Conservation (phyloP, 2,797 vertebrate genomes). For the Poeciliopsis presidionis region DNA sequence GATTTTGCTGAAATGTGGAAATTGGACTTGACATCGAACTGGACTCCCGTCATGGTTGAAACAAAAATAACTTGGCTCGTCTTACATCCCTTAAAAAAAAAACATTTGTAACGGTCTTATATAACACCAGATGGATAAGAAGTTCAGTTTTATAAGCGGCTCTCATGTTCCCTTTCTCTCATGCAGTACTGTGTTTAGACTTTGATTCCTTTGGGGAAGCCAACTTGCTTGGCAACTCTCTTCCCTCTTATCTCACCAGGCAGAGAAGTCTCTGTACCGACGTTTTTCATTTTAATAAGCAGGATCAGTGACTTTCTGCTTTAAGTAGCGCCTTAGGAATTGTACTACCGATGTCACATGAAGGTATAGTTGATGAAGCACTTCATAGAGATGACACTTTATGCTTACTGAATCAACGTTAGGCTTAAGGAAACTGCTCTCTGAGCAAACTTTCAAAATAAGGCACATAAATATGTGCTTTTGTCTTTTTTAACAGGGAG, state of each 20-base stretch:
- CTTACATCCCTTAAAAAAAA: not conserved
- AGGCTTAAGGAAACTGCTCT: not conserved
- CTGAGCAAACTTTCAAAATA: not conserved
- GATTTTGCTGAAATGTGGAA: not conserved
- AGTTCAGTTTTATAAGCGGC: slow-evolving; percentile 8
- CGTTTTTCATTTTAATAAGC: slow-evolving; percentile 24
- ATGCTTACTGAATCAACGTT: slow-evolving; percentile 10
- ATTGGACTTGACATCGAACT: not conserved
- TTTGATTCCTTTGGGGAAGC: not conserved
- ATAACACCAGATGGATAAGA: not conserved
- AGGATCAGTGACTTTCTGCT: slow-evolving; percentile 17
- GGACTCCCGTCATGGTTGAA: not conserved
- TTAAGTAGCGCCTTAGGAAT: slow-evolving; percentile 1
- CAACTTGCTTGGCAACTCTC: slow-evolving; percentile 24
- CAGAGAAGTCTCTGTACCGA: slow-evolving; percentile 23
- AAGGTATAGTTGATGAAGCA: slow-evolving; percentile 8
- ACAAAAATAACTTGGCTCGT: not conserved
- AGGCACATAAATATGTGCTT: not conserved
- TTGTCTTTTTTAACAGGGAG: slow-evolving; percentile 77
- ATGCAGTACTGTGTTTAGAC: slow-evolving; percentile 4
- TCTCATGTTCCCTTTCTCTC: not conserved
- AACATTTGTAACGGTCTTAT: not conserved
- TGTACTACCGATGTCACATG: not conserved
- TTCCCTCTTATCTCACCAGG: slow-evolving; percentile 31
- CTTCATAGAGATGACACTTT: not conserved